Conservation (phyloP, 2,113 vertebrate genomes). For the Tenrec ecaudatus region DNA sequence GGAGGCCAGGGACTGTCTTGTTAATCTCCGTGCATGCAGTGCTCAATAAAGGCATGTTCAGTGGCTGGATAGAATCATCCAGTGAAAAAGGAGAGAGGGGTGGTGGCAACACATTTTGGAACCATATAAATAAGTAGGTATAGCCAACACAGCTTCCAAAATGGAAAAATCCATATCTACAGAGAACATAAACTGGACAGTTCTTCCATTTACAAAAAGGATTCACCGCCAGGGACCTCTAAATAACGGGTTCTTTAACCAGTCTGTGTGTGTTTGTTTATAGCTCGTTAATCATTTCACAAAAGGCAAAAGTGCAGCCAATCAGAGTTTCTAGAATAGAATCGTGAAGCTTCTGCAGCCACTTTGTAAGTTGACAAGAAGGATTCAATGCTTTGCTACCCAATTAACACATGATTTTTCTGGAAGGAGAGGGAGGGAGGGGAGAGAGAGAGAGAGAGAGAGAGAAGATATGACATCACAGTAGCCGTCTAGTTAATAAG, state of each 20-base stretch:
- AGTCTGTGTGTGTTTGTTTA: conserved; percentile 55
- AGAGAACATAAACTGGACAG: conserved; percentile 54
- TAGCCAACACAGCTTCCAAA: conserved; percentile 36
- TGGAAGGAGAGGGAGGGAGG: not conserved
- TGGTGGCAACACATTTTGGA: not conserved
- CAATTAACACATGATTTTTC: conserved; percentile 19
- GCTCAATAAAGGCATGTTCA: not conserved
- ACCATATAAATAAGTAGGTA: conserved; percentile 40
- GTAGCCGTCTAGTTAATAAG: not conserved
- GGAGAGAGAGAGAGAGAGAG: not conserved
- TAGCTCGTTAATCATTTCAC: conserved; percentile 66
- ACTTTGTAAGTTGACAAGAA: not conserved
- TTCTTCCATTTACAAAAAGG: conserved; percentile 68
- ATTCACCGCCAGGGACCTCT: conserved; percentile 62
- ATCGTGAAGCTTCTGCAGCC: not conserved
- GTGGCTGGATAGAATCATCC: not conserved
- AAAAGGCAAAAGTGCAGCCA: conserved; percentile 48
- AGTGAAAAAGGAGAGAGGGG: not conserved
- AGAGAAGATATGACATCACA: not conserved
- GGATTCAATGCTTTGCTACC: not conserved
- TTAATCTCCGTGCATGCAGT: not conserved
- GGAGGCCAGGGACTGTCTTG: not conserved
- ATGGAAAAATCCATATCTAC: conserved; percentile 61
- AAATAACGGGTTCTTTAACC: conserved; percentile 18
- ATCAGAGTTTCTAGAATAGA: conserved; percentile 27